Base-by-base conservation (phyloP, 2,113 vertebrate genomes). In the Echinops telfairi region DNA sequence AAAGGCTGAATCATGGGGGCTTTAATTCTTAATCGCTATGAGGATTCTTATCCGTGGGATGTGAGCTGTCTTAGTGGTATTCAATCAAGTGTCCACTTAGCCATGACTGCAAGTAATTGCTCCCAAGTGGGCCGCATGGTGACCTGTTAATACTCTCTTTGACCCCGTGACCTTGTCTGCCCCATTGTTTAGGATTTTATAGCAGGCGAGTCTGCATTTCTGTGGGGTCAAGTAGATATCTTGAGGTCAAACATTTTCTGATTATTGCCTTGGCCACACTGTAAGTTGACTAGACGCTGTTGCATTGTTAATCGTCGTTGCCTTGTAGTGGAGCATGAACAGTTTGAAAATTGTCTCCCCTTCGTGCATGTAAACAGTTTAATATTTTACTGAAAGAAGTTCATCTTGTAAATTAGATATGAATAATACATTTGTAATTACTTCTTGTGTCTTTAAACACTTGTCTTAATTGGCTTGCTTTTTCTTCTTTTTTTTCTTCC, bases 51-150 rank as follows among this genome's bases (percentile, higher is more conserved):
- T 99, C 99, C 98, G 98, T 98, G 98, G 98, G 98, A 99, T 99
- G 99, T 99, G 99, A 99, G 98, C 99, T 99, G 99, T 99, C 98
- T 98, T 99, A 98, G 98, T 99, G 98, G 99, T 98, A 99, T 99
- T 99, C 99, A 99, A 99, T 99, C 99, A 99, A 99, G 99, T 99
- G 99, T 99, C 99, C 99, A 99, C 99, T 99, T 99, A 99, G 99
- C 99, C 98, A 98, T 99, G 99, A 99, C 99, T 98, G 98, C 98
- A 98, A 99, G 99, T 99, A 99, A 99, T 99, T 99, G 99, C 99
- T 99, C 99, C 99, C 99, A 99, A 99, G 99, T 99, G 99, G 99
- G 99, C 98, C 98, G 98, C 99, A 99, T 98, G 97, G 99, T 99
- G 99, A 99, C 99, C 99, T 99, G 98, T 99, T 99, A 99, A 99